Evolutionary conservation across 2,113 vertebrate genomes (phyloP).

Genomic region (Callaeas wilsoni): DNA sequence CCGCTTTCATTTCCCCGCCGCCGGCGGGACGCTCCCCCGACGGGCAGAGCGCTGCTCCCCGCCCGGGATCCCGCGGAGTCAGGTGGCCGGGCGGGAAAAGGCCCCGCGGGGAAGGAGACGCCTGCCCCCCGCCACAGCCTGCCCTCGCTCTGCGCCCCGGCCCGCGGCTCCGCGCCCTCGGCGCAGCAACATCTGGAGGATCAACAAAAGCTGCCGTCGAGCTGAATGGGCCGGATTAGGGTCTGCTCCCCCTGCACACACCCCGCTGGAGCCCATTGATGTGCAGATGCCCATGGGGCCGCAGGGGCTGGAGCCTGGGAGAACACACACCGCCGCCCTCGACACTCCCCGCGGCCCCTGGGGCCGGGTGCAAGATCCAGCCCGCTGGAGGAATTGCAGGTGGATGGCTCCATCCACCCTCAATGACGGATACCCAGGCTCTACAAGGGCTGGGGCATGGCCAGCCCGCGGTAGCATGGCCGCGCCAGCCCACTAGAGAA

Average conservation of each 20-base stretch:
- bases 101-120: background rate
- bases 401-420: background rate
- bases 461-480: rapidly evolving
- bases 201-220: constrained; percentile 1
- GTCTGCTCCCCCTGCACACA: background rate
- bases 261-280: constrained; percentile 6
- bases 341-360: background rate
- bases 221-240: constrained; percentile 33
- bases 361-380: background rate
- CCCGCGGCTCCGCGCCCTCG: background rate
- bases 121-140: background rate
- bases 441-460: background rate
- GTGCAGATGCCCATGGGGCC: constrained; percentile 46
- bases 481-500: background rate
- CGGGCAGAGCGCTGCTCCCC: background rate
- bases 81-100: background rate
- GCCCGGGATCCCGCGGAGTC: background rate
- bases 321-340: background rate
- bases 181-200: background rate
- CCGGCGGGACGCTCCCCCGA: background rate
- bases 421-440: background rate
- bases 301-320: background rate
- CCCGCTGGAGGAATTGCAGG: background rate
- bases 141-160: background rate
- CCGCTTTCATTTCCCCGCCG: background rate